phyloP scores from a whole-genome alignment of 2,888 invertebrate genomes.

The Leucophora obtusa region DNA sequence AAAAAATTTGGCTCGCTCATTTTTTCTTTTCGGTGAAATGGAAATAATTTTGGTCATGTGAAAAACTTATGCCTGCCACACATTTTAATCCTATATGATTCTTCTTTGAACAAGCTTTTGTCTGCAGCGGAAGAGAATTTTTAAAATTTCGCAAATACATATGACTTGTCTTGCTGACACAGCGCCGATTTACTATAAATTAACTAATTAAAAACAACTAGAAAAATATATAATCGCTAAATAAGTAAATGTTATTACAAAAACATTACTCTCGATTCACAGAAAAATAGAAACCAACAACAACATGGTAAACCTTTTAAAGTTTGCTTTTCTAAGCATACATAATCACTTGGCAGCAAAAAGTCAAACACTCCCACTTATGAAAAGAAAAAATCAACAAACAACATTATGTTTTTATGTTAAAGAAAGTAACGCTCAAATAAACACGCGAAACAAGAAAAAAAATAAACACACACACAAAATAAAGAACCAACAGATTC shows the following conservation, averaged over 20 bases:
- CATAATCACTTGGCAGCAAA: slow-evolving; percentile 31
- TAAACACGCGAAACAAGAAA: background rate
- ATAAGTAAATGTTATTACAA: slow-evolving; percentile 4
- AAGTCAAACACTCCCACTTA: slow-evolving; percentile 41
- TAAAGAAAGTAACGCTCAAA: background rate
- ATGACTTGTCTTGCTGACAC: too few species aligned
- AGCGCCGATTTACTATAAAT: too few species aligned
- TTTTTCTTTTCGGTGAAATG: too few species aligned
- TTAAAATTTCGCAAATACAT: too few species aligned
- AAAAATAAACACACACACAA: background rate
- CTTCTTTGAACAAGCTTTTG: too few species aligned
- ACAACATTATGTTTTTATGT: slow-evolving; percentile 18
- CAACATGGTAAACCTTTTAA: slow-evolving; percentile 34
- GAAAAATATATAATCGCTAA: background rate
- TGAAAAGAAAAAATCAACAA: slow-evolving; percentile 17
- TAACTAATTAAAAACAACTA: slow-evolving; percentile 4
- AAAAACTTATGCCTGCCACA: too few species aligned
- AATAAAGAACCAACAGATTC: slow-evolving; percentile 9
- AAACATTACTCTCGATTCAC: slow-evolving; percentile 39
- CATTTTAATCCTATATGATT: too few species aligned
- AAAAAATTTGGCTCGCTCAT: too few species aligned
- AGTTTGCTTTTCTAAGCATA: slow-evolving; percentile 24
- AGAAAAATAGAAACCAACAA: background rate
- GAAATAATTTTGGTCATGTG: too few species aligned
- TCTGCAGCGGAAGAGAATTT: too few species aligned